Conservation (phyloP, 2,113 vertebrate species). For the Ailuropoda melanoleuca region DNA sequence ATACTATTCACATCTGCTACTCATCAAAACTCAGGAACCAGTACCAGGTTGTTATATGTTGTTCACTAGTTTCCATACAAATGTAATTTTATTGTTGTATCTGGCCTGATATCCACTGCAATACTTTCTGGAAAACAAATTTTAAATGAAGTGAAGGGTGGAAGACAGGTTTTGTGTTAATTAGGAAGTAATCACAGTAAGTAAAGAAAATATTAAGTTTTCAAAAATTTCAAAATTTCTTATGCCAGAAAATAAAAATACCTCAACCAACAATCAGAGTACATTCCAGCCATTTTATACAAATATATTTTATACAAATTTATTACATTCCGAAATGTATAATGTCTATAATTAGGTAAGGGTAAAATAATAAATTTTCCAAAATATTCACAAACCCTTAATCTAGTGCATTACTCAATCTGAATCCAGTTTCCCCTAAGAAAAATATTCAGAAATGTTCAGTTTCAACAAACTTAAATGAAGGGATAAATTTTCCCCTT, state of each 20-base stretch:
- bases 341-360: conserved; percentile 25
- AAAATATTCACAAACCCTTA: conserved; percentile 43
- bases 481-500: conserved; percentile 29
- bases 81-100: conserved; percentile 56
- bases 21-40: conserved; percentile 62
- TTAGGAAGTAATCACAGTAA: conserved; percentile 7
- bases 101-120: conserved; percentile 54
- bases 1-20: conserved; percentile 56
- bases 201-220: conserved; percentile 34
- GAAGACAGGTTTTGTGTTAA: conserved; percentile 42
- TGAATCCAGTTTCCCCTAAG: conserved; percentile 18
- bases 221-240: conserved; percentile 52
- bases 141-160: conserved; percentile 45
- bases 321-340: conserved; percentile 25
- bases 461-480: conserved; percentile 50
- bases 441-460: conserved; percentile 60
- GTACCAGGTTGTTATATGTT: conserved; percentile 43
- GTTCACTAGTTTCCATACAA: conserved; percentile 39
- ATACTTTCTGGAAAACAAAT: conserved; percentile 57
- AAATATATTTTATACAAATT: background rate
- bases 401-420: background rate
- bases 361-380: conserved; percentile 31
- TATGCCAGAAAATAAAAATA: conserved; percentile 41
- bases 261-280: conserved; percentile 18
- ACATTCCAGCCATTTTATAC: conserved; percentile 1